A percentile compares a stretch with the other conserved stretches of the same genome.
Evolutionary conservation across 2,113 vertebrate species (phyloP).

Genomic region (Ovis canadensis): DNA sequence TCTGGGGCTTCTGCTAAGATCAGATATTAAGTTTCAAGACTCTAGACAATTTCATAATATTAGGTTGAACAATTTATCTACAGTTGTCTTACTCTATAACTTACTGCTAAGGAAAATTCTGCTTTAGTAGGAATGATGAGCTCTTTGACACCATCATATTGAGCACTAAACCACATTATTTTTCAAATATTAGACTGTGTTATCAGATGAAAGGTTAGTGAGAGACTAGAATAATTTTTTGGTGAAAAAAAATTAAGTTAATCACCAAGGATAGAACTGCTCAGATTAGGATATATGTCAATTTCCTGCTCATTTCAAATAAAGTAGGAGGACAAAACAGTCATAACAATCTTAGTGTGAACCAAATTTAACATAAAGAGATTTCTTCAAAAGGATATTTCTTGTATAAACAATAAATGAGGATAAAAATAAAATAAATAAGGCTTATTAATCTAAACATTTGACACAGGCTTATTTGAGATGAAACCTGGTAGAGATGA

Average conservation of each 20-base stretch:
- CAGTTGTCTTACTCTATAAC: constrained; percentile 38
- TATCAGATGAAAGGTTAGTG: constrained; percentile 73
- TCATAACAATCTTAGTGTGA: constrained; percentile 73
- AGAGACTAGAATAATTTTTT: constrained; percentile 68
- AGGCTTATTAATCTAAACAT: constrained; percentile 26
- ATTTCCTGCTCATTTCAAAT: constrained; percentile 47
- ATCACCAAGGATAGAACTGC: constrained; percentile 68
- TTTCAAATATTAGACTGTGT: constrained; percentile 36
- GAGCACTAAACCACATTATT: neutral
- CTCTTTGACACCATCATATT: constrained; percentile 22
- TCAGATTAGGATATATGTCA: constrained; percentile 47
- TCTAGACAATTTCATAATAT: constrained; percentile 39
- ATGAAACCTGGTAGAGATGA: neutral
- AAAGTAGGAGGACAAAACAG: constrained; percentile 44
- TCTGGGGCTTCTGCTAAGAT: constrained; percentile 19
- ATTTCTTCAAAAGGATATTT: constrained; percentile 70
- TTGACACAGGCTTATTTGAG: neutral
- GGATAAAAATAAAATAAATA: neutral
- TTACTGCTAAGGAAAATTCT: constrained; percentile 31
- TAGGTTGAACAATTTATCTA: constrained; percentile 40
- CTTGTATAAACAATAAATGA: constrained; percentile 51
- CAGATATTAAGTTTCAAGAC: constrained; percentile 17
- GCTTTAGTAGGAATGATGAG: constrained; percentile 32
- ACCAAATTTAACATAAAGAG: constrained; percentile 66
- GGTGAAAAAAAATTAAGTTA: constrained; percentile 69